phyloP scores from a whole-genome alignment of 2,113 vertebrate genomes.

The Lycocorax pyrrhopterus region DNA sequence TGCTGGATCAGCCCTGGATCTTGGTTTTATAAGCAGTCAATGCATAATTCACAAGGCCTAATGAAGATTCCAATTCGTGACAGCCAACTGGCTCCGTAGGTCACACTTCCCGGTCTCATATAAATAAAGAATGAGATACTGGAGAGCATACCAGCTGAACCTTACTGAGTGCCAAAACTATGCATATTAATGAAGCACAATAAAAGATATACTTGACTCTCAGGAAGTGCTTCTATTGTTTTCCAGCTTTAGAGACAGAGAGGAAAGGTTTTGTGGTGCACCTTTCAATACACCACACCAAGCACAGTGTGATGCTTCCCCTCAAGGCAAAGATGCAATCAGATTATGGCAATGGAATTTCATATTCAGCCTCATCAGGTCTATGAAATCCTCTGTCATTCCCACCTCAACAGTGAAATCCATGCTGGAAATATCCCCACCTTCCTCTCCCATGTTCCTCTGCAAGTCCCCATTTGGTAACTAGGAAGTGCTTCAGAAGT shows the following conservation, averaged over 20 bases:
- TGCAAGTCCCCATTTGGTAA: constrained; percentile 74
- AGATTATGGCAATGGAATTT: constrained; percentile 37
- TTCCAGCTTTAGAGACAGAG: constrained; percentile 62
- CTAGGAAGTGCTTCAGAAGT: constrained; percentile 79
- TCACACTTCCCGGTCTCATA: constrained; percentile 77
- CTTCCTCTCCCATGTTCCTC: constrained; percentile 70
- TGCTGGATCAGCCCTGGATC: constrained; percentile 74
- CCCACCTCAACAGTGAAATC: constrained; percentile 42
- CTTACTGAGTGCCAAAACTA: constrained; percentile 73
- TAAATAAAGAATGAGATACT: constrained; percentile 82
- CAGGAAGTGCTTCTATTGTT: constrained; percentile 71
- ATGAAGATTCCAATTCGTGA: constrained; percentile 84
- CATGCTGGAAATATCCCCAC: constrained; percentile 63
- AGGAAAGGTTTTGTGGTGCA: constrained; percentile 59
- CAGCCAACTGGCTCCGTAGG: constrained; percentile 80
- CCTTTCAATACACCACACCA: constrained; percentile 14
- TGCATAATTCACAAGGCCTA: constrained; percentile 81
- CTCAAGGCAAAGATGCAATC: neutral
- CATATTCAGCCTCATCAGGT: constrained; percentile 49
- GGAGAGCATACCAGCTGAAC: constrained; percentile 80
- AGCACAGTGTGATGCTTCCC: neutral
- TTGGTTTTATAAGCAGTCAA: constrained; percentile 74
- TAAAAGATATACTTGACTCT: constrained; percentile 76
- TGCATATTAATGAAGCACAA: constrained; percentile 78
- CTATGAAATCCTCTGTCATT: constrained; percentile 46